Evolutionary conservation across 2,888 invertebrate species (phyloP).

Genomic region (Zelleria hepariella): DNA sequence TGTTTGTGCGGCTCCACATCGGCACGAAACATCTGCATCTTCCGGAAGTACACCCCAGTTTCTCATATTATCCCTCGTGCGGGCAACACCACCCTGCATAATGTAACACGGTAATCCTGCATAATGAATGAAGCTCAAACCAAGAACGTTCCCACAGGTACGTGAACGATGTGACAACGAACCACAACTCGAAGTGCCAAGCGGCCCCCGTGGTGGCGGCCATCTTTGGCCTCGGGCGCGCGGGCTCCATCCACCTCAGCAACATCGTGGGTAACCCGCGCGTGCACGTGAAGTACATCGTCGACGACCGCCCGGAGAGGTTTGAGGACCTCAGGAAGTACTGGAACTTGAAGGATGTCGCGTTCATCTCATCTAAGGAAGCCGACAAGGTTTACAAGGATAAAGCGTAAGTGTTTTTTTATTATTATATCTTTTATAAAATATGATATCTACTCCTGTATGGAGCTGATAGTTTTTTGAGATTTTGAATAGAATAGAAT

Average conservation of each 20-base stretch:
- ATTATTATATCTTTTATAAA: no score
- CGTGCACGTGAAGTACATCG: conserved; percentile 64
- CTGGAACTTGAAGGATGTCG: conserved; percentile 60
- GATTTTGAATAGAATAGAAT: no score
- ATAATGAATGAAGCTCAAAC: not conserved
- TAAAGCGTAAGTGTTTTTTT: conserved; percentile 47
- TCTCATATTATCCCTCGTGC: no score
- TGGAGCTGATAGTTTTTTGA: no score
- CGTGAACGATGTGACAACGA: conserved; percentile 40
- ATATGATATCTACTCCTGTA: no score
- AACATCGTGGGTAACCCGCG: conserved; percentile 61
- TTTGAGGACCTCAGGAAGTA: conserved; percentile 55
- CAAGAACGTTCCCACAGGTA: conserved; percentile 33
- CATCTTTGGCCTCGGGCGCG: conserved; percentile 73
- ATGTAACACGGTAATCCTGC: no score
- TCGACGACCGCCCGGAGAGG: conserved; percentile 64
- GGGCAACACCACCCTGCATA: not conserved
- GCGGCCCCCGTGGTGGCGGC: conserved; percentile 53
- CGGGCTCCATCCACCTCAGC: conserved; percentile 72
- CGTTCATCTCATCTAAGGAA: conserved; percentile 60
- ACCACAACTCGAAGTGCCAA: conserved; percentile 22
- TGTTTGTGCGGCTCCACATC: no score
- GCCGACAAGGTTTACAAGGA: conserved; percentile 64
- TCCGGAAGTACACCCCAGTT: no score
- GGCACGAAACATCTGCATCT: no score